Evolutionary conservation across 2,888 invertebrate species (phyloP), one percentile per base, ranked within the genome.

Genomic region (Leucoptera coffeella): DNA sequence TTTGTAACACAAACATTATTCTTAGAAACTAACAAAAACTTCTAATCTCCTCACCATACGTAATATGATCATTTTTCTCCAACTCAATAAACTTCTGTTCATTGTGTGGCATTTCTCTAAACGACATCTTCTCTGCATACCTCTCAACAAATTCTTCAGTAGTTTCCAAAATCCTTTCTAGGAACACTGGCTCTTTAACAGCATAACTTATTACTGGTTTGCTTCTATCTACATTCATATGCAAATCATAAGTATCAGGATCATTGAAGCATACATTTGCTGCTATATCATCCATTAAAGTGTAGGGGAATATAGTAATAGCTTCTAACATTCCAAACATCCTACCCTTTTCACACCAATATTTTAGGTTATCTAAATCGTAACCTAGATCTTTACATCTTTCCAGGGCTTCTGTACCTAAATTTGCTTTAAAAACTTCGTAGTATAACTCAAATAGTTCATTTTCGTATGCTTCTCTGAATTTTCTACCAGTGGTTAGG

Each of bases 141-240:
- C 44, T 40, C 28, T 55, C 49, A 1, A 54, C 34, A n/a, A 53
- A 55, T 35, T 60, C 58, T 27, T 59, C 55, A 7, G 37, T 38
- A 2, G 50, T 35, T 24, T 53, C 47, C 14, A 59, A 11, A 30
- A 43, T 41, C 17, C 50, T 40, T n/a, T 40, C 30, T 12, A 37
- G 40, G 28, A 50, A 59, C 3, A 15, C 21, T 1, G 23, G 14
- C 25, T 42, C 38, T 6, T 33, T 31, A 2, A 30, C 25, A 1
- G 51, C 29, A 25, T 43, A 31, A 45, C 11, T 40, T 11, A 50
- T 7, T 6, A 51, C 48, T 0, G 49, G 50, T 23, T 25, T 39
- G 5, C 46, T 35, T 1, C 52, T 35, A 22, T 52, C 47, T 25
- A 38, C 33, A 15, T 38, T 33, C 6, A 40, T 26, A 11, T 41